A percentile compares a stretch with the other conserved stretches of the same genome.
These are phyloP conservation scores for Mallotus villosus DNA, from an alignment of 2,797 vertebrate genomes.

Conservation along the genomic window DNA sequence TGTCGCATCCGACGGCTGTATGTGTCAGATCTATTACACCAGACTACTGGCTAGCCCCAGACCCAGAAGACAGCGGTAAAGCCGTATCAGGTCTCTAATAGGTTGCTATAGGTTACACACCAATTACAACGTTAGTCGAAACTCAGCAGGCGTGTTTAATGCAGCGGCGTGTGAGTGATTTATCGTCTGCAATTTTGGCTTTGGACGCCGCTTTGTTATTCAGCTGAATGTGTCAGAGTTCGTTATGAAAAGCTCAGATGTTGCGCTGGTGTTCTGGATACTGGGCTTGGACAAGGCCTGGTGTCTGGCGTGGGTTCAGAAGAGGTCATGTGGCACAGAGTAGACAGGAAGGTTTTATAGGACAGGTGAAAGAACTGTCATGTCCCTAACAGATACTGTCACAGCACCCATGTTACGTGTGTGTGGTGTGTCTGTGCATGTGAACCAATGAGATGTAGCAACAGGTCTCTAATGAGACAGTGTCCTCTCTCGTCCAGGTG, in stretches of 20 bases:
- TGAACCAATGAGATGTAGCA: background rate
- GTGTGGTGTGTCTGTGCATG: constrained; percentile 4
- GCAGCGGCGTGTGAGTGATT: no score
- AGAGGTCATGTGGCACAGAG: background rate
- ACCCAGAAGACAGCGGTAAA: no score
- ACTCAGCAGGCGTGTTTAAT: no score
- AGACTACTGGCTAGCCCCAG: no score
- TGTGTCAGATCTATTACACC: no score
- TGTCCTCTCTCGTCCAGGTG: constrained; percentile 7
- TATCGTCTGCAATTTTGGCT: no score
- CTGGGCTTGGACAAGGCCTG: background rate
- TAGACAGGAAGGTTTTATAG: background rate
- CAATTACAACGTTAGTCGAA: no score
- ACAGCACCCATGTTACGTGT: background rate
- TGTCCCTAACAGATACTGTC: background rate
- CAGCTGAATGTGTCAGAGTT: background rate
- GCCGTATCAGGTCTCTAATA: no score
- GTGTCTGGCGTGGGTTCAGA: no score
- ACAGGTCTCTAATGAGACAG: constrained; percentile 6
- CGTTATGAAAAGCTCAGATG: background rate
- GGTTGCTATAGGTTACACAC: no score
- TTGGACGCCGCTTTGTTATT: no score
- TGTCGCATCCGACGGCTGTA: background rate
- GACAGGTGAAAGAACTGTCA: constrained; percentile 5
- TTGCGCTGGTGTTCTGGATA: no score